Conservation (phyloP, 1,140 invertebrate genomes). For the Halesus radiatus region DNA sequence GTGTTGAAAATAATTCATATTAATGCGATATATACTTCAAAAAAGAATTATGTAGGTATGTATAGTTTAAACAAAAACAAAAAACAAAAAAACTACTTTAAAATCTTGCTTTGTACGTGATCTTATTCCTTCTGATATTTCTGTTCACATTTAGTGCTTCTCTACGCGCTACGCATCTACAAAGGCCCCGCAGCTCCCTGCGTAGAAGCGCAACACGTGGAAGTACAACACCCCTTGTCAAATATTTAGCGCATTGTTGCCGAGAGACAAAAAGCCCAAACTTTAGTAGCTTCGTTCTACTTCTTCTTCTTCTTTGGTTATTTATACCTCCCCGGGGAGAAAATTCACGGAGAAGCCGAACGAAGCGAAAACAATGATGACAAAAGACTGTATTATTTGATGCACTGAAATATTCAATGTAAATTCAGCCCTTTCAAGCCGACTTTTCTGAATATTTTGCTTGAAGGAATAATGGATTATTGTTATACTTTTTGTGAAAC, state of each 20-base stretch:
- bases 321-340: constrained; percentile 33
- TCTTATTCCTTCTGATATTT: too few relatives aligned
- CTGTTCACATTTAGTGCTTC: too few relatives aligned
- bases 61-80: too few relatives aligned
- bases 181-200: background rate
- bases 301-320: constrained; percentile 31
- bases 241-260: constrained; percentile 41
- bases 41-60: too few relatives aligned
- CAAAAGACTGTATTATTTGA: constrained; percentile 19
- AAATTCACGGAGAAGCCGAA: background rate
- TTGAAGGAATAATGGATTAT: background rate
- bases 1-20: too few relatives aligned
- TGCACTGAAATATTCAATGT: constrained; percentile 39
- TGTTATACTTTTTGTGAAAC: too few relatives aligned
- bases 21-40: too few relatives aligned
- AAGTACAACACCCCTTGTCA: constrained; percentile 28
- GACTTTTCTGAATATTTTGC: background rate
- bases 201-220: constrained; percentile 36
- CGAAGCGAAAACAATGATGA: constrained; percentile 42
- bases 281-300: constrained; percentile 1
- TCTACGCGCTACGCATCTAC: too few relatives aligned
- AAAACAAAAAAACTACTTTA: too few relatives aligned
- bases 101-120: too few relatives aligned
- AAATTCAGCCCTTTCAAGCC: background rate
- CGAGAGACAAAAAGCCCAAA: constrained; percentile 23